phyloP scores from a whole-genome alignment of 2,113 vertebrate genomes.

The Hyaena hyaena region DNA sequence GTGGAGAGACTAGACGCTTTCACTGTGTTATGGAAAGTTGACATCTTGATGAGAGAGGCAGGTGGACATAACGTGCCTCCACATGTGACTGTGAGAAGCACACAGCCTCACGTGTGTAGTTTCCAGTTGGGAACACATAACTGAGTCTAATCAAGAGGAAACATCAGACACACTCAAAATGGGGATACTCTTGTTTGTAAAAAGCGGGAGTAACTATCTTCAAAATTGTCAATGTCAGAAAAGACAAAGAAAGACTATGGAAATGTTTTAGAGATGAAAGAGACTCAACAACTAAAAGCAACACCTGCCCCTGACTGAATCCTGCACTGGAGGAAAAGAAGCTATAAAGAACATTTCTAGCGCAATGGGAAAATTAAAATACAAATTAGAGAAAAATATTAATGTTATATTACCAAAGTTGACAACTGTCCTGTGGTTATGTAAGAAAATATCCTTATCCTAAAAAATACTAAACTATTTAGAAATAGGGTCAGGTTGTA shows the following conservation, averaged over 20 bases:
- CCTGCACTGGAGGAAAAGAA: neutral
- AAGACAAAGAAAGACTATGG: neutral
- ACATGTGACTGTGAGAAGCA: neutral
- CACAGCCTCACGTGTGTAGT: neutral
- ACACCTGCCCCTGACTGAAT: neutral
- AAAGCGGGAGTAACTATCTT: neutral
- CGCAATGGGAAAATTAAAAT: neutral
- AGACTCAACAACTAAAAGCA: neutral
- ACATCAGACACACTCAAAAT: neutral
- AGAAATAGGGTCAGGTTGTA: neutral
- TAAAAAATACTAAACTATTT: neutral
- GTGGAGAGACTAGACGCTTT: neutral
- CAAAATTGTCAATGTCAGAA: neutral
- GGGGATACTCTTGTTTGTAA: neutral
- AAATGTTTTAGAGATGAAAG: neutral
- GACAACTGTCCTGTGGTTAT: neutral
- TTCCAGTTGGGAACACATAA: rapidly evolving
- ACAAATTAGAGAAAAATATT: neutral
- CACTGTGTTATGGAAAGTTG: neutral
- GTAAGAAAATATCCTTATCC: neutral
- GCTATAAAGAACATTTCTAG: neutral
- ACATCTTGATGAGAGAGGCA: too few species aligned
- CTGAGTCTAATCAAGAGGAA: neutral
- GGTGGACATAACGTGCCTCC: neutral
- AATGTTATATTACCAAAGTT: neutral